Evolutionary conservation across 2,797 vertebrate genomes (phyloP), one percentile per base, ranked within the genome.

Genomic region (Mus spretus): DNA sequence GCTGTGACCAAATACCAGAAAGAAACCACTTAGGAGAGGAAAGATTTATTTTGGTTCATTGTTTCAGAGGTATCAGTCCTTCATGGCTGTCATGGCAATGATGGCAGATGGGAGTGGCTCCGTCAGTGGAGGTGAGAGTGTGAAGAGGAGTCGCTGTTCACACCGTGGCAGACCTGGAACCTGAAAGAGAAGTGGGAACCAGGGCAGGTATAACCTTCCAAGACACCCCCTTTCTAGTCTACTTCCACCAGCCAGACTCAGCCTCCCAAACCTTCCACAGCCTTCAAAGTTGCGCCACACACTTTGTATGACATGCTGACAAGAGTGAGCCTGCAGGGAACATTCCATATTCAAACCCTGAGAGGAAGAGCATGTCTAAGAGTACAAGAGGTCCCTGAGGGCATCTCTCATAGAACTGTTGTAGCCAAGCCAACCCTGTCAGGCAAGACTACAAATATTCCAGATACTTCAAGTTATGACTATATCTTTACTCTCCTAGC

Each of bases 41-140:
- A 37, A 87, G 22, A 87, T 87, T 87, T 74, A 40, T 87, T 87
- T 55, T 87, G 50, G n/a, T n/a, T 87, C 67, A 57, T 87, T 87
- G 67, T 50, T 84, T 84, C 65, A 55, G 84, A 86, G 47, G 8
- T 72, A 4, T 53, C 24, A 74, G 67, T 74, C 22, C 85, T 57
- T 74, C 67, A 40, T 57, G 67, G 85, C 67, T 47, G 12, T 74
- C 67, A 57, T 40, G 50, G 85, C 85, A 57, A 12, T 55, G 24
- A 28, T 55, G 85, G 50, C 85, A 57, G 85, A 67, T 74, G 74
- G 50, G 67, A 57, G 50, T 87, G 50, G 50, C n/a, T 74, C 47
- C 22, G 3, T 74, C 85, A 34, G 61, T 85, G 40, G 82, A 85
- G 61, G 59, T 82, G 80, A 37, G 7, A 83, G 81, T 55, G n/a